A percentile compares a stretch with the other conserved stretches of the same genome.
phyloP scores from a whole-genome alignment of 2,888 invertebrate genomes.

The Priapulus caudatus region DNA sequence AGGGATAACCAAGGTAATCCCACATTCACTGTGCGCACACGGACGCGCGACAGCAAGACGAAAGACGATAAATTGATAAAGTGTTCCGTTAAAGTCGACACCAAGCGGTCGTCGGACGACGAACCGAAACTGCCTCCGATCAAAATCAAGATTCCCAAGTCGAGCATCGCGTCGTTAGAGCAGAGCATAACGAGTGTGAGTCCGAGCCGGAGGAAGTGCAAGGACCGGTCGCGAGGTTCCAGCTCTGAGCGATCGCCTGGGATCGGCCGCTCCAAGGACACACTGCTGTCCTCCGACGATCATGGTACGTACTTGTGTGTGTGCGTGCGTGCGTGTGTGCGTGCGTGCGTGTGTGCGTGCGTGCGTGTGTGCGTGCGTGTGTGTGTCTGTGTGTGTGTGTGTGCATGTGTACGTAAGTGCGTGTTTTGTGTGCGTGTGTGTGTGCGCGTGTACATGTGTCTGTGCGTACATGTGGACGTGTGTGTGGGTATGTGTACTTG shows the following conservation, averaged over 20 bases:
- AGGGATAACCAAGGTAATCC: neutral
- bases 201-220: neutral
- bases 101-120: neutral
- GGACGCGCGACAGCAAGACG: neutral
- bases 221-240: neutral
- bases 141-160: neutral
- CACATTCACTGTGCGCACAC: neutral
- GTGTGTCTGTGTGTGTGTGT: too few relatives aligned
- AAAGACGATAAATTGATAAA: neutral
- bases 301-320: slow-evolving; percentile 23
- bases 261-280: neutral
- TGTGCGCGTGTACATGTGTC: too few relatives aligned
- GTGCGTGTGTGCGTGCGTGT: too few relatives aligned
- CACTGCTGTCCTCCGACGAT: slow-evolving; percentile 12
- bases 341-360: slow-evolving; percentile 5
- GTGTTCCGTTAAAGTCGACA: too few relatives aligned
- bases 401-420: too few relatives aligned
- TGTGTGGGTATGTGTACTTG: too few relatives aligned
- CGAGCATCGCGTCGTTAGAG: neutral
- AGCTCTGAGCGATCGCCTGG: neutral
- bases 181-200: neutral
- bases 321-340: slow-evolving; percentile 2
- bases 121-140: slow-evolving; percentile 1
- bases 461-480: too few relatives aligned
- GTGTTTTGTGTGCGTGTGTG: too few relatives aligned